Conservation (phyloP, 2,888 invertebrate genomes). For the Salpingus planirostris region DNA sequence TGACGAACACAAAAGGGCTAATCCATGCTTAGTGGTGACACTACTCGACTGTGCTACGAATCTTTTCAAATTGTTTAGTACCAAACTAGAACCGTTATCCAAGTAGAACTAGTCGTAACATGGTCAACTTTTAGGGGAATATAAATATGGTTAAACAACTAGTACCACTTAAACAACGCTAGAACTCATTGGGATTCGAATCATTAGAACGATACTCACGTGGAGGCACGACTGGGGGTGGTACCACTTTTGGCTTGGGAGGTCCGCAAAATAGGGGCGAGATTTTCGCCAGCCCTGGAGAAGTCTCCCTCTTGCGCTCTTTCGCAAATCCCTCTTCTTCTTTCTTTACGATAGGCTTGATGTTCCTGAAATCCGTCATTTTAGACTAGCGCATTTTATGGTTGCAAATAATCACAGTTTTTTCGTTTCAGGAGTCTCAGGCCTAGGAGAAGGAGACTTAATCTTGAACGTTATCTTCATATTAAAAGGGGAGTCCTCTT, state of each 20-base stretch:
- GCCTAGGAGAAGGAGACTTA: constrained; percentile 60
- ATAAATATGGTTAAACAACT: too few relatives aligned
- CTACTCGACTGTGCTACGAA: too few relatives aligned
- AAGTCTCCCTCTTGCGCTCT: constrained; percentile 55
- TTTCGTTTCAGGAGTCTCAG: constrained; percentile 54
- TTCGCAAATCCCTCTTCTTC: constrained; percentile 36
- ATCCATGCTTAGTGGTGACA: too few relatives aligned
- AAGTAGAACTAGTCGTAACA: too few relatives aligned
- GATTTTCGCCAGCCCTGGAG: constrained; percentile 76
- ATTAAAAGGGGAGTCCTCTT: constrained; percentile 44
- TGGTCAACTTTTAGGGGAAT: too few relatives aligned
- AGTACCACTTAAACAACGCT: too few relatives aligned
- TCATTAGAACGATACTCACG: constrained; percentile 7
- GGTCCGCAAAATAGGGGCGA: constrained; percentile 75
- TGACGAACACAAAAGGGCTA: too few relatives aligned
- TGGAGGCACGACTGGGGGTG: constrained; percentile 13
- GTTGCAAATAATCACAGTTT: constrained; percentile 61
- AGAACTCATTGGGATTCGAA: too few relatives aligned
- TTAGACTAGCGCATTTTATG: too few relatives aligned
- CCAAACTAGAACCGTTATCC: too few relatives aligned
- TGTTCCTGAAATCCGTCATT: constrained; percentile 48
- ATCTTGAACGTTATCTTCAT: constrained; percentile 76
- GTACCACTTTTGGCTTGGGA: constrained; percentile 55
- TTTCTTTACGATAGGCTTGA: constrained; percentile 61
- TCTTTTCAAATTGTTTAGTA: too few relatives aligned